A percentile compares a stretch with the other conserved stretches of the same genome.
Evolutionary conservation across 2,113 vertebrate species (phyloP).

Genomic region (Pogonocichla stellata): DNA sequence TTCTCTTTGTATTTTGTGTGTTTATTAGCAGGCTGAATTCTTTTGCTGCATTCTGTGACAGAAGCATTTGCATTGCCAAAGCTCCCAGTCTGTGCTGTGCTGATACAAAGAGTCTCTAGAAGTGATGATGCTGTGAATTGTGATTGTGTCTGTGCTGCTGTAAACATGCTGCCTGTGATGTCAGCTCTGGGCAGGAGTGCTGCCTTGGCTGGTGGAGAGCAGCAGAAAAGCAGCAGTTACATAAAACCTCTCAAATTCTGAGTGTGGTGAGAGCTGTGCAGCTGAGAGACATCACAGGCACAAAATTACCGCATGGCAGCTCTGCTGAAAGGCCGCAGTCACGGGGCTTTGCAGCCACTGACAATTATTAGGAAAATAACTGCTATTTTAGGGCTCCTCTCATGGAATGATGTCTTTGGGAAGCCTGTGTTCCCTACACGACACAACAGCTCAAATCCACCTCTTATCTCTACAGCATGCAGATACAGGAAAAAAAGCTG

Average conservation of each 20-base stretch:
- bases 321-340: not conserved
- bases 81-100: not conserved
- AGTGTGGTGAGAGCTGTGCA: not conserved
- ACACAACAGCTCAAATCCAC: not conserved
- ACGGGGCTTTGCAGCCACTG: not conserved
- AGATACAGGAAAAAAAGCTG: not conserved
- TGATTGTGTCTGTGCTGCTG: not conserved
- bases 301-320: not conserved
- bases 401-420: not conserved
- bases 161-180: conserved; percentile 26
- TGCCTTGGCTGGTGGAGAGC: not conserved
- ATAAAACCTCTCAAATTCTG: not conserved
- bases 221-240: not conserved
- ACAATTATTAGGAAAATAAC: not conserved
- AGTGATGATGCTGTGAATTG: conserved; percentile 13
- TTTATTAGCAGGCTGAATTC: not conserved
- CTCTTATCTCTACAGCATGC: not conserved
- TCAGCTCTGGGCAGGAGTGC: not conserved
- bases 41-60: not conserved
- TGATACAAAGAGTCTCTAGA: not conserved
- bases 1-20: not conserved
- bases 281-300: not conserved
- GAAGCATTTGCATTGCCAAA: not conserved
- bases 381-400: not conserved
- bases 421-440: not conserved